Percentiles rank a stretch among this genome's conserved stretches.
Evolutionary conservation across 2,888 invertebrate genomes (phyloP).

Genomic region (Vesta saturnalis): DNA sequence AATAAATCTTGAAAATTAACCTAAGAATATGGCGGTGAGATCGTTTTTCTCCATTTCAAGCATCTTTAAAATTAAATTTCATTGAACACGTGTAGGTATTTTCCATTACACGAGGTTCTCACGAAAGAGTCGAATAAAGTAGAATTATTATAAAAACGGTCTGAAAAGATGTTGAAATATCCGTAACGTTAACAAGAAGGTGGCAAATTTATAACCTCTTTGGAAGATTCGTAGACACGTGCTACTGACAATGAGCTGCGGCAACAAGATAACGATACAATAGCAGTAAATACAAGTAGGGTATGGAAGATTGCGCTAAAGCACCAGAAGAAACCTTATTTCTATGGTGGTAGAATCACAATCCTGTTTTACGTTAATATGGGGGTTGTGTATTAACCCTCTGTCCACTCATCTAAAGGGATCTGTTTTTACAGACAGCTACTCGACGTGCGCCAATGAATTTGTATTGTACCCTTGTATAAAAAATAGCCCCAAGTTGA

Average conservation of each 20-base stretch:
- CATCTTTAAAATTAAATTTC: conserved; percentile 25
- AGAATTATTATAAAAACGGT: conserved; percentile 23
- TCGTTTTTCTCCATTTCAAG: conserved; percentile 18
- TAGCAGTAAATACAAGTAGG: conserved; percentile 28
- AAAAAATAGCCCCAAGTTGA: conserved; percentile 35
- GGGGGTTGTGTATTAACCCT: conserved; percentile 21
- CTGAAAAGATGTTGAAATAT: conserved; percentile 20
- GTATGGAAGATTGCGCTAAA: conserved; percentile 26
- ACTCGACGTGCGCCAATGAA: conserved; percentile 39
- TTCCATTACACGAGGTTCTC: conserved; percentile 14
- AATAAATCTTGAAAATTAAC: conserved; percentile 17
- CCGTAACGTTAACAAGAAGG: conserved; percentile 31
- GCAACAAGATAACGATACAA: conserved; percentile 28
- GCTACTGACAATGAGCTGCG: conserved; percentile 37
- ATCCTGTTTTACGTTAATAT: conserved; percentile 5
- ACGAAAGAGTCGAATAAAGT: background rate
- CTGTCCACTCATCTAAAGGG: conserved; percentile 34
- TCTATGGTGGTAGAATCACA: conserved; percentile 14
- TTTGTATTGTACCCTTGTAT: conserved; percentile 36
- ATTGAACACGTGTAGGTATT: conserved; percentile 18
- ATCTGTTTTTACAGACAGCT: conserved; percentile 33
- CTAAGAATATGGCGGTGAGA: background rate
- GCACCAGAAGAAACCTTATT: conserved; percentile 30
- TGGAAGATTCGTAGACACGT: conserved; percentile 36
- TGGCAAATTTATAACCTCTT: conserved; percentile 35